Base-by-base conservation (phyloP, 2,113 vertebrate species). In the Arenaria interpres region DNA sequence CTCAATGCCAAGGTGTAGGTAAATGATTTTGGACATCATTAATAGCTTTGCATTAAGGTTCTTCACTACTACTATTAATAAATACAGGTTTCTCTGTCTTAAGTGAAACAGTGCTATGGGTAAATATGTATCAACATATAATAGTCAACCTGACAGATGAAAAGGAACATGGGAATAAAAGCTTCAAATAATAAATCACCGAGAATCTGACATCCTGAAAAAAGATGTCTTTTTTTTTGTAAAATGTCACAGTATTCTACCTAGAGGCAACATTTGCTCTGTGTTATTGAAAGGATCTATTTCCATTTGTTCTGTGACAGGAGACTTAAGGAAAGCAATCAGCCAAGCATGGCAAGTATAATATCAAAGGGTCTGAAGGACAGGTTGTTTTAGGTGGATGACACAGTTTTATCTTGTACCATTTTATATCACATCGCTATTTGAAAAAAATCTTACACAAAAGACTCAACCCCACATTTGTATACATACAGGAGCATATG, bases 271-370 rank as follows among this genome's bases (percentile, higher is more conserved):
- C 10, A n/a, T 89, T 97, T 91, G 22, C 12, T 69, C 53, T 74
- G 15, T 82, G 59, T 64, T 85, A 93, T 14, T 88, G 81, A 96
- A 96, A 96, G 15, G 48, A 93, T 89, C 73, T 80, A 71, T 94
- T 96, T 89, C 39, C 13, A 79, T 78, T 97, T 97, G 28, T 92
- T 96, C n/a, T 92, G 32, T 96, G 82, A 85, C 82, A 97, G 48
- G 10, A 95, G 37, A 89, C 30, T 83, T 90, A 69, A 88, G 41
- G 67, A 71, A 81, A 76, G 14, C 48, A 94, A 68, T 94, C 69
- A 94, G 59, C 16, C 77, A 95, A 93, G n/a, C 41, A 66, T 75
- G 14, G 2, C 53, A 50, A 59, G n/a, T 19, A 73, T 87, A 37
- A 89, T 89, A 69, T 74, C 3, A 4, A 93, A 90, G 30, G 28